Evolutionary conservation across 2,888 invertebrate genomes (phyloP).

Genomic region (Idaea aversata): DNA sequence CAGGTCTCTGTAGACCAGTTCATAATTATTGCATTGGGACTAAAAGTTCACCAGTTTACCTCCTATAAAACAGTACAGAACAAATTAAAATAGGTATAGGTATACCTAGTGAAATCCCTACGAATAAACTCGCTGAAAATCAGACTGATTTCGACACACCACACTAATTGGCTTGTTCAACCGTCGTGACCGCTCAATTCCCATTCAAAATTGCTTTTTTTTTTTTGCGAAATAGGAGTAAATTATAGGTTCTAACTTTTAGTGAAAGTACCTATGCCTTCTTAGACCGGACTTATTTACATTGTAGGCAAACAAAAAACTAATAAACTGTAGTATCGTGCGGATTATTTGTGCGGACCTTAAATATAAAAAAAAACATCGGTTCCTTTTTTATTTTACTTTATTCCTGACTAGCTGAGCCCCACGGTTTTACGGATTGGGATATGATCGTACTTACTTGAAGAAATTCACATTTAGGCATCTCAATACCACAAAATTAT

Average conservation of each 20-base stretch:
- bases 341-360: too few species aligned
- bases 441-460: too few species aligned
- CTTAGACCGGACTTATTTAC: neutral
- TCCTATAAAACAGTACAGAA: conserved; percentile 41
- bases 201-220: conserved; percentile 36
- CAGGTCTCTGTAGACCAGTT: conserved; percentile 23
- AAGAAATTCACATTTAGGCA: too few species aligned
- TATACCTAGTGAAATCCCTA: neutral
- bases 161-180: conserved; percentile 58
- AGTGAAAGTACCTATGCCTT: neutral
- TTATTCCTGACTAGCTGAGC: too few species aligned
- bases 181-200: conserved; percentile 43
- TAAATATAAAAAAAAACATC: too few species aligned
- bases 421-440: too few species aligned
- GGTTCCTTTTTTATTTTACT: too few species aligned
- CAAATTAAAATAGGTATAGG: conserved; percentile 48
- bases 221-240: conserved; percentile 24
- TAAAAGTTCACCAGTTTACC: conserved; percentile 48
- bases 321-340: too few species aligned
- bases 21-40: conserved; percentile 52
- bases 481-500: too few species aligned
- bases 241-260: neutral
- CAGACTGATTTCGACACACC: conserved; percentile 57
- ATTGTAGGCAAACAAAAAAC: too few species aligned
- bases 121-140: conserved; percentile 31